phyloP scores from a whole-genome alignment of 2,113 vertebrate genomes.

The Uropsilus gracilis region DNA sequence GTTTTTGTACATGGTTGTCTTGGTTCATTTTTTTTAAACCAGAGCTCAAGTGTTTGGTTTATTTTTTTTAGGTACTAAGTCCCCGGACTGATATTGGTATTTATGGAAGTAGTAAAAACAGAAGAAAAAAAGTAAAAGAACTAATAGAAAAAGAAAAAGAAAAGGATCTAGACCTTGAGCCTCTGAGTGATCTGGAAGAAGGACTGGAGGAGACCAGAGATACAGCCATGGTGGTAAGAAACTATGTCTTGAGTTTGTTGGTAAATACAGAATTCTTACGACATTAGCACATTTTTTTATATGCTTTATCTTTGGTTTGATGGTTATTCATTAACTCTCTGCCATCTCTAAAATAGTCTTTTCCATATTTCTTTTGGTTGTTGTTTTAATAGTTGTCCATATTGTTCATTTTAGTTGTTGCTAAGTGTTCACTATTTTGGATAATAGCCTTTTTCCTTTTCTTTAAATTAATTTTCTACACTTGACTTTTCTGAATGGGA shows the following conservation, averaged over 20 bases:
- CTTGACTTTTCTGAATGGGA: background rate
- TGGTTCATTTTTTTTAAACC: background rate
- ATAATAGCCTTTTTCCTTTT: background rate
- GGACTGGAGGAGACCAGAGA: conserved; percentile 92
- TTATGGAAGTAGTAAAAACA: conserved; percentile 96
- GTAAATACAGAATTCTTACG: background rate
- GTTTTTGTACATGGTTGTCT: too few relatives aligned
- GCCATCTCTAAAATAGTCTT: background rate
- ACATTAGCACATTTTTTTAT: background rate
- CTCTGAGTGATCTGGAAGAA: conserved; percentile 95
- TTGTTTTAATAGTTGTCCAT: conserved; percentile 18
- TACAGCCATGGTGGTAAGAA: conserved; percentile 92
- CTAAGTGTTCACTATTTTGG: background rate
- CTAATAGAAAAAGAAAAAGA: conserved; percentile 95
- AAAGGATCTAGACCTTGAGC: conserved; percentile 93
- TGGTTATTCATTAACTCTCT: background rate
- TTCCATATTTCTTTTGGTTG: background rate
- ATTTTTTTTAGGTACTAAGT: conserved; percentile 92
- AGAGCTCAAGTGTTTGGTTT: background rate
- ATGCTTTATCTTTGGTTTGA: background rate
- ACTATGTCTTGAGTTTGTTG: conserved; percentile 2
- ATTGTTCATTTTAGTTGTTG: conserved; percentile 19
- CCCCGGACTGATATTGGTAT: conserved; percentile 96
- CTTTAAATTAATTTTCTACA: conserved; percentile 5
- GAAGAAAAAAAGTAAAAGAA: conserved; percentile 94